A percentile compares a stretch with the other conserved stretches of the same genome.
Evolutionary conservation across 2,888 invertebrate species (phyloP).

Genomic region (Pinctada fucata): DNA sequence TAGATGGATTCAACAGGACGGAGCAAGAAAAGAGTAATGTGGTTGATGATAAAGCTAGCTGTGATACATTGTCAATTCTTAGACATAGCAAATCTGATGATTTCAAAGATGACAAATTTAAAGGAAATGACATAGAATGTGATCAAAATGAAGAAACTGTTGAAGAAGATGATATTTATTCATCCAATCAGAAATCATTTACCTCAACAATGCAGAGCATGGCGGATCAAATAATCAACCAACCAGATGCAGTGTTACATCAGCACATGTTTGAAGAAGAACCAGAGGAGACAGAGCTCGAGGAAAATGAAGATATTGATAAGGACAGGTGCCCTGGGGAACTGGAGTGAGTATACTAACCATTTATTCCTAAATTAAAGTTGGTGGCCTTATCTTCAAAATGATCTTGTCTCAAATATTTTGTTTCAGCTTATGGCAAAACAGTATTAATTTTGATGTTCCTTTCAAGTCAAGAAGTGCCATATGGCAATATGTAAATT

Average conservation of each 20-base stretch:
- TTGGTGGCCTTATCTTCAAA: background rate
- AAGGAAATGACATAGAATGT: no score
- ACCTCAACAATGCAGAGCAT: constrained; percentile 46
- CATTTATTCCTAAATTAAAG: background rate
- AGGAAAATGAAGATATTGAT: constrained; percentile 29
- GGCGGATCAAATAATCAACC: constrained; percentile 49
- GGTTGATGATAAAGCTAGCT: background rate
- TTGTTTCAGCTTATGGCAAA: background rate
- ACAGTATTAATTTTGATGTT: no score
- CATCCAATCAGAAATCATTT: constrained; percentile 48
- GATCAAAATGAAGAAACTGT: constrained; percentile 6
- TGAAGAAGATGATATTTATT: background rate
- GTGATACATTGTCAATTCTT: background rate
- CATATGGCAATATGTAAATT: no score
- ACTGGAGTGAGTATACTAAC: constrained; percentile 46
- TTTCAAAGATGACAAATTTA: background rate
- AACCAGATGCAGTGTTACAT: constrained; percentile 44
- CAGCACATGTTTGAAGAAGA: constrained; percentile 49
- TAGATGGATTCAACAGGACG: background rate
- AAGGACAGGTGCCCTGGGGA: constrained; percentile 46
- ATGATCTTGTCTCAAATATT: no score
- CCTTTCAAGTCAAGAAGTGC: no score
- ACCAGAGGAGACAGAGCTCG: constrained; percentile 29
- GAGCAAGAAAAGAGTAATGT: background rate
- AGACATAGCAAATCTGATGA: constrained; percentile 1